Evolutionary conservation across 2,113 vertebrate genomes (phyloP), one percentile per base, ranked within the genome.

Genomic region (Indicator maculatus): DNA sequence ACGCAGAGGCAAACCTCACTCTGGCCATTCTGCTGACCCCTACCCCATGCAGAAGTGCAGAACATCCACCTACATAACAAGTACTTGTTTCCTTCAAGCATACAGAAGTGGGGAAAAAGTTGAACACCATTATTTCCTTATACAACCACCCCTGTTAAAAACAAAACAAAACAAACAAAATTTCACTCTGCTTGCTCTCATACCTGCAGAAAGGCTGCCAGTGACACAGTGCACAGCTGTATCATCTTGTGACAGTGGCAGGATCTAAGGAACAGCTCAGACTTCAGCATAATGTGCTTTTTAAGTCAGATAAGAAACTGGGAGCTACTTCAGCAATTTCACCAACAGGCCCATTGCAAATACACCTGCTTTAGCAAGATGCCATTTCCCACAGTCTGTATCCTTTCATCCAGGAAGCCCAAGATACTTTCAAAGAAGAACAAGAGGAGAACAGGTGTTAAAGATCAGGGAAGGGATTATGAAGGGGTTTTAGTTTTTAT

Each of bases 1-100:
- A 9, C 60, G 41, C 27, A 36, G 41, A 59, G 4, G 9, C 9
- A 59, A 89, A 39, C 3, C 16, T 53, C 27, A 16, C 28, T 77
- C 44, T 4, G 8, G 45, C 33, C 38, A 28, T 79, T 53, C 55
- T 38, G 36, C 44, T 50, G 38, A 4, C 36, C 39, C 6, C 8
- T 5, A 41, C 1, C 3, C 17, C 17, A 17, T 1, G 21, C 14
- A 59, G 45, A 4, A 70, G 13, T 2, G 18, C 5, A 8, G 39
- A 70, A 47, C 26, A 65, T 9, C n/a, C 47, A 67, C n/a, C 21
- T 3, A 53, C 8, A 17, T 20, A 78, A 45, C 6, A 47, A 71
- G 56, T 11, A 58, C 26, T 53, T 5, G 27, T 56, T 59, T 60
- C 28, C 33, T 28, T 60, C 44, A 61, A 17, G 47, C 27, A 66